Base-by-base conservation (phyloP, 2,797 vertebrate species). In the Ctenopoma multispine region DNA sequence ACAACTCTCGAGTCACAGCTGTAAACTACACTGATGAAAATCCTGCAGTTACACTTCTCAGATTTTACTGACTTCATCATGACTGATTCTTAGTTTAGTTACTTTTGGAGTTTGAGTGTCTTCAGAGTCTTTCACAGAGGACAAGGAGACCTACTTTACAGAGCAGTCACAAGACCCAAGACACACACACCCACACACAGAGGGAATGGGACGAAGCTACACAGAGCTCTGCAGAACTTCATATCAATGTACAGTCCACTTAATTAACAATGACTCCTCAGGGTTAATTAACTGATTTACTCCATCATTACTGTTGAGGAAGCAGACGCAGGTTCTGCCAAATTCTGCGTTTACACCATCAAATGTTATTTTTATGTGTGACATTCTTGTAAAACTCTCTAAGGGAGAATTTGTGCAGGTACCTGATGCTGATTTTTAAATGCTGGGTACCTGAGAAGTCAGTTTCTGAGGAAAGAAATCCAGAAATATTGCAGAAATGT, bases 81-180 rank as follows among this genome's bases (percentile, higher is more conserved):
- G 57, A 50, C 12, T 27, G 36, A 38, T 51, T 75, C 62, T 67
- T 14, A 58, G 13, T 48, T 51, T 15, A 24, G 41, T 51, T 61
- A 18, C 82, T 27, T 68, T 54, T 4, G 17, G n/a, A 41, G 23
- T 15, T 27, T 41, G 18, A 68, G 15, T 46, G 38, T 68, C 67
- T 65, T 75, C 43, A 60, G 62, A 68, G 64, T 63, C 50, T 70
- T 69, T 50, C n/a, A 53, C 31, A 17, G 63, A 87, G 83, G 79
- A 89, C 89, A 83, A 71, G 63, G 70, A 89, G 86, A 78, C 87
- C 83, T 83, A 87, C 75, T 89, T 89, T 78, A 72, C 50, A 40
- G 69, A 71, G 67, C 43, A 73, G 84, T 90, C 89, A 90, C 83
- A 87, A 86, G 87, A 89, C 80, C 44, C 8, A 1, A 44, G 11